Conservation (phyloP, 1,140 invertebrate genomes). For the Apocrypta bakeri region DNA sequence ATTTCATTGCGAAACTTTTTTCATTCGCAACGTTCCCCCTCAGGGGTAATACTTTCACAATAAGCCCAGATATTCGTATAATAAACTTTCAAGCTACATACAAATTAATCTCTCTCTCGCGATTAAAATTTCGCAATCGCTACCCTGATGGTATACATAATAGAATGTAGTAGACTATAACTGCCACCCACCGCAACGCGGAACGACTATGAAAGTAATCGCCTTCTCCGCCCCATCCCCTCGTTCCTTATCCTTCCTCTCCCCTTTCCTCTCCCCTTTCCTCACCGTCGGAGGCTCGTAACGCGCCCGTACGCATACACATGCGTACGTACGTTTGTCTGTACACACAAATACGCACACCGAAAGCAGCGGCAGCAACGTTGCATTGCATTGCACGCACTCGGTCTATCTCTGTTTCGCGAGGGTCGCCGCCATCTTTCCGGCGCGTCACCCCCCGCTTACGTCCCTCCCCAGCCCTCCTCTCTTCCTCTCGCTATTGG, state of each 20-base stretch:
- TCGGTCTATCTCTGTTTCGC: not conserved
- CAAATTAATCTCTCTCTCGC: too few relatives aligned
- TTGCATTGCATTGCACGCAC: not conserved
- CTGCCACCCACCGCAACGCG: too few relatives aligned
- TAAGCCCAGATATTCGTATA: too few relatives aligned
- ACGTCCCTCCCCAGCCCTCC: not conserved
- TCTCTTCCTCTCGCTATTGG: not conserved
- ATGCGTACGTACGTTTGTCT: too few relatives aligned
- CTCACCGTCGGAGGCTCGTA: not conserved
- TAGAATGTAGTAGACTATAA: too few relatives aligned
- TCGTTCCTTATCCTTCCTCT: conserved; percentile 1
- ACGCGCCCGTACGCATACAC: too few relatives aligned
- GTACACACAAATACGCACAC: not conserved
- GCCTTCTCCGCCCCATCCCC: not conserved
- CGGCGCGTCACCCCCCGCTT: not conserved
- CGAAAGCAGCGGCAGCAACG: too few relatives aligned
- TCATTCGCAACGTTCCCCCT: too few relatives aligned
- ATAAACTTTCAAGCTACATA: too few relatives aligned
- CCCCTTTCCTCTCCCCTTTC: not conserved
- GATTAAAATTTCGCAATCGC: too few relatives aligned
- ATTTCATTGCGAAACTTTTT: not conserved
- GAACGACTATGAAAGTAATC: not conserved
- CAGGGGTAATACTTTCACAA: too few relatives aligned
- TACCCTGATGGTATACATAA: too few relatives aligned
- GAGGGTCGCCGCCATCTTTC: not conserved